These are phyloP conservation scores for Dolichotis patagonum DNA, from an alignment of 2,113 vertebrate species.

Conservation along the genomic window DNA sequence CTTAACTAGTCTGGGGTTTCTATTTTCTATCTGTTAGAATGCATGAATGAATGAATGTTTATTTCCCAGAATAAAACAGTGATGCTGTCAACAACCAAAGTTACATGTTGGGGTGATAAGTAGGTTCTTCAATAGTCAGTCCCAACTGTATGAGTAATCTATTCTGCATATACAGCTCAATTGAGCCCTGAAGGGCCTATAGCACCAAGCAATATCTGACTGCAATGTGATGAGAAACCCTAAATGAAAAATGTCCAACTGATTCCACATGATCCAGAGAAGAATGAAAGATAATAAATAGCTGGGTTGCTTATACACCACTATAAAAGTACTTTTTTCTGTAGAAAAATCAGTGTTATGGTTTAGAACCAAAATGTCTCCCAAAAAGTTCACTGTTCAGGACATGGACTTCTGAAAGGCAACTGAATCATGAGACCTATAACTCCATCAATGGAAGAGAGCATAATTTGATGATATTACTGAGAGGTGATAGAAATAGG, in stretches of 20 bases:
- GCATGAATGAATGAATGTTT: neutral
- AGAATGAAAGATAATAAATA: neutral
- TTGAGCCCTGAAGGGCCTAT: neutral
- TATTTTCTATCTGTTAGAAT: constrained; percentile 1
- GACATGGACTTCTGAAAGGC: too few species aligned
- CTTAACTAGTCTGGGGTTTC: neutral
- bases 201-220: neutral
- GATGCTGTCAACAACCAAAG: constrained; percentile 6
- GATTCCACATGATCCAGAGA: neutral
- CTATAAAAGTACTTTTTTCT: neutral
- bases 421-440: too few species aligned
- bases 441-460: too few species aligned
- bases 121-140: neutral
- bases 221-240: constrained; percentile 8
- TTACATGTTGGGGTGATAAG: neutral
- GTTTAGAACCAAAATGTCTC: too few species aligned
- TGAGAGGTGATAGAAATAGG: too few species aligned
- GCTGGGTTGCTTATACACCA: neutral
- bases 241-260: neutral
- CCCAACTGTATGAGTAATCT: neutral
- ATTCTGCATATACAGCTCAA: neutral
- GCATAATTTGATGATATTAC: too few species aligned
- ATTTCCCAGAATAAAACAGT: neutral
- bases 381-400: too few species aligned
- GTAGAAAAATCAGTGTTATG: constrained; percentile 25